A percentile compares a stretch with the other conserved stretches of the same genome.
These are phyloP conservation scores for Pseudonaja textilis DNA, from an alignment of 2,113 vertebrate genomes.

Conservation along the genomic window DNA sequence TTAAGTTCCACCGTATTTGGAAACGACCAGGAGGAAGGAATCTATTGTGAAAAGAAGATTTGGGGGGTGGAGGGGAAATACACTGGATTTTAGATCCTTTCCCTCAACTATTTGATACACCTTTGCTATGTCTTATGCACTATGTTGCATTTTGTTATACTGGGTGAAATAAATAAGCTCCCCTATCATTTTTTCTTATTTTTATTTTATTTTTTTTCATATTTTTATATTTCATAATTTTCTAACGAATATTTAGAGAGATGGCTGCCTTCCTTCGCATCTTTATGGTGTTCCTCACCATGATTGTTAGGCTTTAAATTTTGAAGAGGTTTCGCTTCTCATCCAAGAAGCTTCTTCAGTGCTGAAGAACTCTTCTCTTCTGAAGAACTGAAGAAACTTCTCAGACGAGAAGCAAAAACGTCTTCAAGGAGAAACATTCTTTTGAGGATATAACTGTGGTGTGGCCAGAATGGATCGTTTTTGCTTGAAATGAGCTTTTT, in stretches of 20 bases:
- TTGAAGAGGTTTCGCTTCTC: background rate
- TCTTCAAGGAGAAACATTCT: background rate
- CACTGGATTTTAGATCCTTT: background rate
- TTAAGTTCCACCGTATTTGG: background rate
- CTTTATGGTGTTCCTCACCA: background rate
- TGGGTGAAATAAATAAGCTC: too few species aligned
- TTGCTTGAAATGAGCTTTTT: background rate
- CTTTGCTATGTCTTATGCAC: too few species aligned
- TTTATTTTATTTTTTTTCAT: too few species aligned
- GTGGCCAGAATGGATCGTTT: background rate
- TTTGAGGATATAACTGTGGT: background rate
- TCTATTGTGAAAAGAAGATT: too few species aligned
- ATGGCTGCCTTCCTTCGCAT: background rate
- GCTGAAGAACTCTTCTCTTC: too few species aligned
- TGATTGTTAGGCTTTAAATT: background rate
- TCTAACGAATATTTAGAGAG: background rate
- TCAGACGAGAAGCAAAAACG: too few species aligned
- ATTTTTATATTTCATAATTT: background rate
- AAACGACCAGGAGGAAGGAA: background rate
- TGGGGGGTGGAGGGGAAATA: background rate
- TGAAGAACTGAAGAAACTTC: too few species aligned
- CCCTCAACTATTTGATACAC: background rate
- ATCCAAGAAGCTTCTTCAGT: too few species aligned
- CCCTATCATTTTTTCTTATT: background rate
- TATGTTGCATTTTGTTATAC: too few species aligned